phyloP scores from a whole-genome alignment of 1,140 invertebrate species.

The Aphidius ervi region DNA sequence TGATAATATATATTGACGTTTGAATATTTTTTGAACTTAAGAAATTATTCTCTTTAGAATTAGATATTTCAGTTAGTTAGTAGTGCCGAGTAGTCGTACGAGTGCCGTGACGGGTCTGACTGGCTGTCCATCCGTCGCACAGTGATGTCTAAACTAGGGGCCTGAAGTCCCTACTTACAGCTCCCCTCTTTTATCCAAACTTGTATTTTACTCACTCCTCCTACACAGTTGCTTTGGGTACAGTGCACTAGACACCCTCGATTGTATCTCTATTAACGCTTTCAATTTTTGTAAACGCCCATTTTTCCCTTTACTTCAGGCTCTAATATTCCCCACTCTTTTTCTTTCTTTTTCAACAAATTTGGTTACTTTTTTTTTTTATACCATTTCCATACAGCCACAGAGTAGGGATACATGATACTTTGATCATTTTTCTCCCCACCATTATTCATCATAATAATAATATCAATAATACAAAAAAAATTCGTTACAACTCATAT shows the following conservation, averaged over 20 bases:
- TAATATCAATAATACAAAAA: no score
- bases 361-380: slow-evolving; percentile 18
- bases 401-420: no score
- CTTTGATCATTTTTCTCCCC: no score
- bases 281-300: slow-evolving; percentile 37
- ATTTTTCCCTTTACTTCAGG: slow-evolving; percentile 18
- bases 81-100: slow-evolving; percentile 45
- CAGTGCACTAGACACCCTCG: slow-evolving; percentile 51
- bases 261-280: slow-evolving; percentile 56
- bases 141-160: slow-evolving; percentile 54
- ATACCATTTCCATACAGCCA: not conserved
- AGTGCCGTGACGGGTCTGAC: slow-evolving; percentile 53
- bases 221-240: slow-evolving; percentile 36
- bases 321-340: slow-evolving; percentile 21
- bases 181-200: slow-evolving; percentile 27
- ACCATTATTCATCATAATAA: no score
- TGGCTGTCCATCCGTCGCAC: slow-evolving; percentile 53
- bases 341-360: slow-evolving; percentile 20
- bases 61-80: slow-evolving; percentile 36
- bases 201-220: slow-evolving; percentile 36
- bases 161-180: slow-evolving; percentile 47
- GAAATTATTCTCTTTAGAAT: slow-evolving; percentile 12
- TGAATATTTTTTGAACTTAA: not conserved
- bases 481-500: no score
- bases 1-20: not conserved